Evolutionary conservation across 2,113 vertebrate species (phyloP), one percentile per base, ranked within the genome.

Genomic region (Harpagus bidentatus): DNA sequence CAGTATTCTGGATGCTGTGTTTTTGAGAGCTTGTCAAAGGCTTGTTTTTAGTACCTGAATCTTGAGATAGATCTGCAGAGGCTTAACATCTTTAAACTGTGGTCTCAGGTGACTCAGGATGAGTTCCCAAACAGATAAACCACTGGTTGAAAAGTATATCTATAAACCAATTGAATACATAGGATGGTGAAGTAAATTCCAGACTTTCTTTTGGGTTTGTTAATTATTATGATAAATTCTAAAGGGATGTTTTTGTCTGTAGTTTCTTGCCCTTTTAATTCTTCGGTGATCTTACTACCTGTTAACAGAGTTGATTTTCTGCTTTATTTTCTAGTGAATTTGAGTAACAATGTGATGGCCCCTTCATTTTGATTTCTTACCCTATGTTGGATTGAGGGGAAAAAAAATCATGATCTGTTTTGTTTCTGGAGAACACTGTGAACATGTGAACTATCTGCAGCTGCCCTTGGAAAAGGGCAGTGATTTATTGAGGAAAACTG

Each of bases 401-500:
- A 34, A 56, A 70, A 78, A 93, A 90, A 74, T 74, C 66, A 76
- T n/a, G 34, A 88, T 91, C 62, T 91, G 59, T 96, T 97, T 96
- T 95, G 73, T 93, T 96, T 95, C 89, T 93, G 88, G 67, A 86
- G 86, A 96, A 82, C 89, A 86, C 79, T 96, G 91, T 77, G 91
- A 95, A 96, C 91, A 93, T 96, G 95, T 89, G 96, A 95, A 96
- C 94, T 96, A 90, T 96, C 94, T 94, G 87, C 97, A 98, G 98
- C 98, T 98, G 98, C 92, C 97, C 98, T 98, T 97, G 97, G 96
- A 95, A 96, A 97, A 98, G 91, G 72, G 96, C 95, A 97, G 97
- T 98, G 97, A 98, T 98, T 99, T 99, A 98, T 98, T 98, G 98
- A 98, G 97, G 96, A 97, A 98, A 98, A 98, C 96, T 93, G 98